These are phyloP conservation scores for Salvelinus namaycush DNA, from an alignment of 2,113 vertebrate genomes.

Conservation along the genomic window DNA sequence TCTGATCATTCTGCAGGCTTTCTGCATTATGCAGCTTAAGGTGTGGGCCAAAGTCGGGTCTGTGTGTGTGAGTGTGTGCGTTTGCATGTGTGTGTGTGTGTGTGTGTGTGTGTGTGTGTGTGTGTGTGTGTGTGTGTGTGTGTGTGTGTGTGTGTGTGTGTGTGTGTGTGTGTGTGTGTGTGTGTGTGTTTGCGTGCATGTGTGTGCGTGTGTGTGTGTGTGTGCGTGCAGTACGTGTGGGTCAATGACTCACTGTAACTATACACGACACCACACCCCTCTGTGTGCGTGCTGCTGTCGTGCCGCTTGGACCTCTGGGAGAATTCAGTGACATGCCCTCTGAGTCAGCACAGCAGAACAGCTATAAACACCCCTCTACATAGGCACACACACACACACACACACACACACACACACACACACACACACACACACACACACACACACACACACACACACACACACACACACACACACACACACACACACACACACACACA, in stretches of 20 bases:
- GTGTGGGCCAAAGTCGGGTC: conserved; percentile 19
- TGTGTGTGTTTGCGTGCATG: neutral
- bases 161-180: neutral
- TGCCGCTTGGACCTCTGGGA: conserved; percentile 26
- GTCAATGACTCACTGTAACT: conserved; percentile 12
- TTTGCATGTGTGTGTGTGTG: conserved; percentile 9
- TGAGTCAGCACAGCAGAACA: conserved; percentile 36
- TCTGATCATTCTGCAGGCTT: conserved; percentile 15
- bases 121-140: conserved; percentile 5
- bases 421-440: neutral
- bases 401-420: neutral
- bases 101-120: conserved; percentile 6
- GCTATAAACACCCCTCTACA: conserved; percentile 10
- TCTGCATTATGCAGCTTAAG: conserved; percentile 17
- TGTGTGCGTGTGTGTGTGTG: neutral
- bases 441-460: neutral
- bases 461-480: neutral
- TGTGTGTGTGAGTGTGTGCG: conserved; percentile 9
- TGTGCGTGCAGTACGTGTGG: neutral
- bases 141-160: conserved; percentile 2
- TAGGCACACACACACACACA: conserved; percentile 5
- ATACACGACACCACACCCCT: conserved; percentile 32
- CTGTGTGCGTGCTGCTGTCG: conserved; percentile 28
- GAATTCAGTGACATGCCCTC: conserved; percentile 27
- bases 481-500: conserved; percentile 7